Percentiles rank a stretch among this genome's conserved stretches.
Evolutionary conservation across 1,140 invertebrate genomes (phyloP).

Genomic region (Anadara kagoshimensis): DNA sequence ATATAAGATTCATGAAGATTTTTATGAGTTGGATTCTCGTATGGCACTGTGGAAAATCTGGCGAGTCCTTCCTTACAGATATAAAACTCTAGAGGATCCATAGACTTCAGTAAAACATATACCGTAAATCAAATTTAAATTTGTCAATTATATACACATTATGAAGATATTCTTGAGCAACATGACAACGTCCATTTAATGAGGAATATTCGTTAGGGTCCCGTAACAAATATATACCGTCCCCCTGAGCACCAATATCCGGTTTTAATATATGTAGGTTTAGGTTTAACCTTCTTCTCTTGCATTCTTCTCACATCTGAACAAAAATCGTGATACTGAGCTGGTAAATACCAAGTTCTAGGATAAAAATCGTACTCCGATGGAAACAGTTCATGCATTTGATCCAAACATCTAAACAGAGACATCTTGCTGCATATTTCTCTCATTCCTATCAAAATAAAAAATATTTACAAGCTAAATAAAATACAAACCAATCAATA

Average conservation of each 20-base stretch:
- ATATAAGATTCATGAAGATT: slow-evolving; percentile 75
- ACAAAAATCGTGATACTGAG: slow-evolving; percentile 72
- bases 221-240: slow-evolving; percentile 75
- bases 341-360: slow-evolving; percentile 75
- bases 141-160: slow-evolving; percentile 75
- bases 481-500: no score
- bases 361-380: slow-evolving; percentile 76
- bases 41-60: slow-evolving; percentile 75
- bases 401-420: slow-evolving; percentile 73
- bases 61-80: slow-evolving; percentile 75
- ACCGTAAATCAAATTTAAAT: slow-evolving; percentile 76
- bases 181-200: slow-evolving; percentile 56
- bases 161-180: slow-evolving; percentile 75
- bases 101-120: slow-evolving; percentile 74
- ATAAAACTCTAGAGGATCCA: slow-evolving; percentile 76
- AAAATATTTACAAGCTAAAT: no score
- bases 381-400: slow-evolving; percentile 75
- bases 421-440: slow-evolving; percentile 75
- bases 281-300: slow-evolving; percentile 56
- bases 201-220: slow-evolving; percentile 68
- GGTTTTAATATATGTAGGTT: slow-evolving; percentile 76
- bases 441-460: slow-evolving; percentile 69
- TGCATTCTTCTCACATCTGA: slow-evolving; percentile 52
- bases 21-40: slow-evolving; percentile 68
- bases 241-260: slow-evolving; percentile 75